A percentile compares a stretch with the other conserved stretches of the same genome.
These are phyloP conservation scores for Maniola jurtina DNA, from an alignment of 1,140 invertebrate species.

Conservation along the genomic window DNA sequence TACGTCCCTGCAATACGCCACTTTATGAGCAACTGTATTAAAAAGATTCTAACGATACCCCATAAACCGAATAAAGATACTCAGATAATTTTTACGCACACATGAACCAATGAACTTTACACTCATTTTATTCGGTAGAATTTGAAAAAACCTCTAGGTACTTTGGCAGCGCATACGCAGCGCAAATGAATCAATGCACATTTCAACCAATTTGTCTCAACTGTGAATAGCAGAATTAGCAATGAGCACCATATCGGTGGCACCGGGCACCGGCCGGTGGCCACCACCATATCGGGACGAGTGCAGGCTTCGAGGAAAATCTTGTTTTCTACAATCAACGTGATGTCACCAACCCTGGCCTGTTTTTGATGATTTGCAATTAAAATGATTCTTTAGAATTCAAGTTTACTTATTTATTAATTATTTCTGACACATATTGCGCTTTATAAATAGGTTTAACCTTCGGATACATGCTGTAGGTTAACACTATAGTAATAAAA, in stretches of 20 bases:
- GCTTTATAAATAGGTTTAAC: not conserved
- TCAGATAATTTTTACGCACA: no score
- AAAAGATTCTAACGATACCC: no score
- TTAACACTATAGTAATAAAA: no score
- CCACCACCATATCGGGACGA: slow-evolving; percentile 9
- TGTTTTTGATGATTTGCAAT: slow-evolving; percentile 9
- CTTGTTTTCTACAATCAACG: slow-evolving; percentile 18
- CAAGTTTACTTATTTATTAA: not conserved
- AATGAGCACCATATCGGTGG: not conserved
- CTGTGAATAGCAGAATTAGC: slow-evolving; percentile 11
- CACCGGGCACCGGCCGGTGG: no score
- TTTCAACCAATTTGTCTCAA: not conserved
- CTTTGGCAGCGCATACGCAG: no score
- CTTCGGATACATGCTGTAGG: no score
- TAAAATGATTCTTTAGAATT: slow-evolving; percentile 19
- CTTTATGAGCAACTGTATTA: no score
- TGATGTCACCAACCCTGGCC: slow-evolving; percentile 36
- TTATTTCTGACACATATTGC: not conserved
- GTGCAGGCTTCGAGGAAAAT: slow-evolving; percentile 26
- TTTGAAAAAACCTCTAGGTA: no score
- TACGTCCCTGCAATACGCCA: no score
- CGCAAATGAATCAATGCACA: not conserved
- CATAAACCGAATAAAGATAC: no score
- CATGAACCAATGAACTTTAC: no score
- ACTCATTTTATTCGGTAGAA: no score